Conservation (phyloP, 1,140 invertebrate genomes). For the Dendrolimus kikuchii region DNA sequence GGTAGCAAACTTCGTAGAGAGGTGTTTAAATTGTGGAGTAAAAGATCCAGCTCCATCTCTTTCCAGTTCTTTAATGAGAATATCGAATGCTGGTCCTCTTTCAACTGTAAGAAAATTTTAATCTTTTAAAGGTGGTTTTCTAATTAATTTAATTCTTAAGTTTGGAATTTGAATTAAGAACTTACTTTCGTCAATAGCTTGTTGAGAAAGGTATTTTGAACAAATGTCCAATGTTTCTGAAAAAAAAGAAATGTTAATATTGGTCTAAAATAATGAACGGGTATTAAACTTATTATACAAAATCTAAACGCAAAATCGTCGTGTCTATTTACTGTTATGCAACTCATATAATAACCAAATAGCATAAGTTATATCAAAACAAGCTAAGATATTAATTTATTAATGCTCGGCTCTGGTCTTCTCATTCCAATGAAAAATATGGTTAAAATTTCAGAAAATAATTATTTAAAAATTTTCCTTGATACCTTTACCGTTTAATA, state of each 20-base stretch:
- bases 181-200: slow-evolving; percentile 45
- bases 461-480: too few species aligned
- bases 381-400: too few species aligned
- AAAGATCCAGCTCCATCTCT: slow-evolving; percentile 28
- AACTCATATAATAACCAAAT: too few species aligned
- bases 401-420: too few species aligned
- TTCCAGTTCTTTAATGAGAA: slow-evolving; percentile 26
- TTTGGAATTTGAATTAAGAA: slow-evolving; percentile 1
- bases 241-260: slow-evolving; percentile 14
- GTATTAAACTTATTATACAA: too few species aligned
- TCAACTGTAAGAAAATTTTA: slow-evolving; percentile 29
- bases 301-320: too few species aligned
- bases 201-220: slow-evolving; percentile 50
- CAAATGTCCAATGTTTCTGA: slow-evolving; percentile 41
- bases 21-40: slow-evolving; percentile 21
- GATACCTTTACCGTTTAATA: too few species aligned
- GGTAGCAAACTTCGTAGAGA: slow-evolving; percentile 27
- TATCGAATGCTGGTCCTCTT: slow-evolving; percentile 37
- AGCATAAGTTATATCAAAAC: too few species aligned
- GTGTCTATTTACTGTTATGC: too few species aligned
- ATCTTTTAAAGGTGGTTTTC: not conserved
- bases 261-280: slow-evolving; percentile 1
- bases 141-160: too few species aligned
- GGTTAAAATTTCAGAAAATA: too few species aligned
- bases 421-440: too few species aligned